Base-by-base conservation (phyloP, 2,797 vertebrate species). In the Tenualosa ilisha region DNA sequence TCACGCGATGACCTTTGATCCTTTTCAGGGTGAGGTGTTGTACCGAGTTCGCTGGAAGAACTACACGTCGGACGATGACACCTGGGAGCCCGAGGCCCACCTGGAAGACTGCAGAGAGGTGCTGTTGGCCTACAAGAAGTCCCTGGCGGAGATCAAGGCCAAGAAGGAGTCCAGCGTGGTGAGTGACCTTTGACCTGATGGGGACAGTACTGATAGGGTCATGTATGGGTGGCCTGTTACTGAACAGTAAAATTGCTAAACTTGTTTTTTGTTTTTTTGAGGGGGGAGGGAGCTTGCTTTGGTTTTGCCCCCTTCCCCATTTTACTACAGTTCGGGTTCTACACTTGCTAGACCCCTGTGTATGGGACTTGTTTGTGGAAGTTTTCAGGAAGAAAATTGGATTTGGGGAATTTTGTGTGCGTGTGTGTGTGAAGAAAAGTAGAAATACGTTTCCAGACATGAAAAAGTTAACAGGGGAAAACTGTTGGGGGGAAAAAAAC, bases 1-100 rank as follows among this genome's bases (percentile, higher is more conserved):
- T 46, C 1, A 46, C 13, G 3, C 22, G 11, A 26, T 46, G 53
- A 51, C 46, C 13, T 65, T 88, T 40, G 88, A 24, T 87, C 79
- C 89, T 11, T 68, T 11, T 56, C 90, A 99, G 98, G 97, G 97
- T 82, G 96, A 96, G 92, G 92, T 97, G 86, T 95, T 97, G 37
- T 99, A 99, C 91, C 97, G 98, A 88, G 98, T 99, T 3, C 96
- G 98, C 0, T 99, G 98, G 98, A 99, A 98, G 93, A 98, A 98
- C 59, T 99, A 99, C 89, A 95, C 96, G 65, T 96, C 98, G 3
- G 98, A 98, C 20, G 98, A 99, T 84, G 98, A 99, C 86, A 99
- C 98, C 0, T 99, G 98, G 98, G 98, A 99, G 88, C 98, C 98
- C 0, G 97, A 98, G 90, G 93, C 96, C 86, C 97, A 99, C 91